phyloP scores from a whole-genome alignment of 2,888 invertebrate species.

The Chymomyza caudatula region DNA sequence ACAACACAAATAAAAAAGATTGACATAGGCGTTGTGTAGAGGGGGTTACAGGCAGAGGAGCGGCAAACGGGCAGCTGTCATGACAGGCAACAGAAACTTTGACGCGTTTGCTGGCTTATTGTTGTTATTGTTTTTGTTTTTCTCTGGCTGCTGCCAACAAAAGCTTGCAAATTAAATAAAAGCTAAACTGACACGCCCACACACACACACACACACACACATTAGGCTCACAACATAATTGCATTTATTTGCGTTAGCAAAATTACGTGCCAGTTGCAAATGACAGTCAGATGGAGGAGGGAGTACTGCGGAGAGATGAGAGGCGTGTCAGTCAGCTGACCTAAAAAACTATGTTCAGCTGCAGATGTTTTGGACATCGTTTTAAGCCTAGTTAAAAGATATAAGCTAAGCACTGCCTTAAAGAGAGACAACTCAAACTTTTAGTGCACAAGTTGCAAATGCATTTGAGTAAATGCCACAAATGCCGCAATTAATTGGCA shows the following conservation, averaged over 20 bases:
- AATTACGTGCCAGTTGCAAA: neutral
- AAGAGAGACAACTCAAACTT: neutral
- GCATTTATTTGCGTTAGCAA: slow-evolving; percentile 1
- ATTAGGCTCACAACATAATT: slow-evolving; percentile 9
- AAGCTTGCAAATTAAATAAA: neutral
- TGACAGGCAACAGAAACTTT: slow-evolving; percentile 40
- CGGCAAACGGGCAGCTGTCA: neutral
- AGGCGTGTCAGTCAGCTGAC: neutral
- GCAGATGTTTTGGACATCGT: neutral
- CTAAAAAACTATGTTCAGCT: neutral
- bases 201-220: slow-evolving; percentile 2
- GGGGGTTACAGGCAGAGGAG: neutral
- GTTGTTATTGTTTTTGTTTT: slow-evolving; percentile 19
- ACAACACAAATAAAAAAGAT: neutral
- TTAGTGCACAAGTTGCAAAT: neutral
- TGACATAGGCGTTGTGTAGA: neutral
- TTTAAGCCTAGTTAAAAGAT: neutral
- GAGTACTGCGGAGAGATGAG: no score
- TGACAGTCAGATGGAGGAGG: neutral
- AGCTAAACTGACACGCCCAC: slow-evolving; percentile 49
- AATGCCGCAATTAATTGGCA: slow-evolving; percentile 60
- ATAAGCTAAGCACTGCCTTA: neutral
- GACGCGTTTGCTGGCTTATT: slow-evolving; percentile 1
- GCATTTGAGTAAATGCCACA: neutral
- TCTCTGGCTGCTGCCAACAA: neutral